These are phyloP conservation scores for Strix aluco DNA, from an alignment of 2,113 vertebrate species.

Conservation along the genomic window DNA sequence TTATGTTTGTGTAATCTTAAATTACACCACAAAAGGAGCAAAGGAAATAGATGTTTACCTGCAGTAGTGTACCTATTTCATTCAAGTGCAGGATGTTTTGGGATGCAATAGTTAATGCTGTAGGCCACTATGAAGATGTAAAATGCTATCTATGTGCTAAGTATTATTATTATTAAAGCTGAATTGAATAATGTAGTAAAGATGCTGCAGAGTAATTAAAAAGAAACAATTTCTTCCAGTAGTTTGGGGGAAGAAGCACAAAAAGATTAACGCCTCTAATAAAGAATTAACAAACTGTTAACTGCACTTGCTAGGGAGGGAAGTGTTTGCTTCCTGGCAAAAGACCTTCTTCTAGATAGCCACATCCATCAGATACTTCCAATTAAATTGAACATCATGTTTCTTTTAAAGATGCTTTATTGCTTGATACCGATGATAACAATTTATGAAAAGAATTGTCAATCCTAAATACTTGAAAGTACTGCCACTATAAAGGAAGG, in stretches of 20 bases:
- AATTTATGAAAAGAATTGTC: background rate
- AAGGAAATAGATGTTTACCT: slow-evolving; percentile 29
- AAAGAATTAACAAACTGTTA: background rate
- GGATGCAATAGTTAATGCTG: background rate
- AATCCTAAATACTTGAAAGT: background rate
- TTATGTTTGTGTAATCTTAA: background rate
- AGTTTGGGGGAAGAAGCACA: background rate
- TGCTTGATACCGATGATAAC: background rate
- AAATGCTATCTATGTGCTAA: background rate
- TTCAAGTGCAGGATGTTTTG: background rate
- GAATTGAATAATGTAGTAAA: slow-evolving; percentile 6
- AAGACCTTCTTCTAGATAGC: background rate
- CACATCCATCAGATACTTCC: background rate
- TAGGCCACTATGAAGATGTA: background rate
- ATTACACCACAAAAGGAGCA: background rate
- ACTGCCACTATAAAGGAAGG: background rate
- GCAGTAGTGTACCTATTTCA: background rate
- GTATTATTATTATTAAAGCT: background rate
- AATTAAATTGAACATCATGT: background rate
- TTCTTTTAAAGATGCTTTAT: background rate
- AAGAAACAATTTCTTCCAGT: slow-evolving; percentile 17
- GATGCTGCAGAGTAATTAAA: background rate
- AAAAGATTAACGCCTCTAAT: background rate
- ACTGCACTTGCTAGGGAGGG: background rate
- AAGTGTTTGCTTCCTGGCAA: background rate